These are phyloP conservation scores for Pachycephala philippinensis DNA, from an alignment of 2,113 vertebrate species.

Conservation along the genomic window DNA sequence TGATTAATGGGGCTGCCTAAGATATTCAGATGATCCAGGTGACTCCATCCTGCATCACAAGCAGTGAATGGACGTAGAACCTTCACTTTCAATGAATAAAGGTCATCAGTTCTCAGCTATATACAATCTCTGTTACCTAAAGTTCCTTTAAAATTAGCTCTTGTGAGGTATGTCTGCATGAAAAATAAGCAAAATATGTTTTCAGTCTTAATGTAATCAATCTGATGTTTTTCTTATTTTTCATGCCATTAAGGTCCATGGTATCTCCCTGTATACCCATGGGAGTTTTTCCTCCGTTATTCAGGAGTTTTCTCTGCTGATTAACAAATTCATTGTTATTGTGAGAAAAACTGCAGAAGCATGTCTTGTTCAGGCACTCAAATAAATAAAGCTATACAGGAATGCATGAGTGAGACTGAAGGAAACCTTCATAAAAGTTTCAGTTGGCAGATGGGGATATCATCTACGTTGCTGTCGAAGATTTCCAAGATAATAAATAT, in stretches of 20 bases:
- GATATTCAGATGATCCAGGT: neutral
- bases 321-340: neutral
- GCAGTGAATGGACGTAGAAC: neutral
- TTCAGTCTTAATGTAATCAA: neutral
- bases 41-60: neutral
- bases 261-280: neutral
- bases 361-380: neutral
- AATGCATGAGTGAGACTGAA: neutral
- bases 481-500: slow-evolving; percentile 24
- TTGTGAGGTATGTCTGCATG: neutral
- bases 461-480: neutral
- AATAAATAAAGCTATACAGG: neutral
- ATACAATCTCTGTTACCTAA: neutral
- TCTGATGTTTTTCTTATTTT: neutral
- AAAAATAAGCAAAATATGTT: neutral
- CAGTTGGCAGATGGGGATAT: neutral
- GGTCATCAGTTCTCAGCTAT: neutral
- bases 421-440: neutral
- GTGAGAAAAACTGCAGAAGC: neutral
- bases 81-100: neutral
- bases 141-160: neutral
- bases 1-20: neutral
- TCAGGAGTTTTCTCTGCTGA: neutral
- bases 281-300: neutral
- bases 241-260: neutral